Conservation (phyloP, 37 sponge, comb jelly and placozoan genomes). For the Hormiphora californensis region DNA sequence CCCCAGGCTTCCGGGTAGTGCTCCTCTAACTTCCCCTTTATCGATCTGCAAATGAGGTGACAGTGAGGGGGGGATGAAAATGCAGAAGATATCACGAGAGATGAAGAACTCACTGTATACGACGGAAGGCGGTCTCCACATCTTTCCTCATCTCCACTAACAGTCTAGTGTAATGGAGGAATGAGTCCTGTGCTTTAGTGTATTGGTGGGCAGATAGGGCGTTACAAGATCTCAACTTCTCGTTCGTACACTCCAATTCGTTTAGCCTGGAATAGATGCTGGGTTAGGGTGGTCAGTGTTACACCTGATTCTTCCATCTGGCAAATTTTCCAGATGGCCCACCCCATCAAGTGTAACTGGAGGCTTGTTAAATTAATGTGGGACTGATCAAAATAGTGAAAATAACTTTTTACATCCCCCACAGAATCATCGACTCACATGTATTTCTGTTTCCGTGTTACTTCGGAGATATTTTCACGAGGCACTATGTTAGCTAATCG, state of each 20-base stretch:
- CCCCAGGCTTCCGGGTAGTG: background rate
- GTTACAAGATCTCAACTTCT: background rate
- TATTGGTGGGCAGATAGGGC: background rate
- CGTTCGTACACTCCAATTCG: constrained; percentile 3
- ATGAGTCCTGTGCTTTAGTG: background rate
- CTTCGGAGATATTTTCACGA: background rate
- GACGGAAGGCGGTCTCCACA: background rate
- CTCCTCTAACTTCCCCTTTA: background rate
- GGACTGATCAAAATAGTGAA: background rate
- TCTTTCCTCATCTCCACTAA: constrained; percentile 2
- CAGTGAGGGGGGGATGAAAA: background rate
- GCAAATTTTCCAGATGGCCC: too few relatives aligned
- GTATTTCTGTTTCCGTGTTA: background rate
- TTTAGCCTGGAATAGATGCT: background rate
- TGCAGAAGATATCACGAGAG: background rate
- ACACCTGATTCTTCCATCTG: too few relatives aligned
- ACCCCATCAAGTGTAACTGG: too few relatives aligned
- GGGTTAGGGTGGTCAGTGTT: too few relatives aligned
- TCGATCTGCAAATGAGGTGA: background rate
- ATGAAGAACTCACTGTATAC: background rate
- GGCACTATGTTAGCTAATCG: background rate
- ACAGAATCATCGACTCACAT: background rate
- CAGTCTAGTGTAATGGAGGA: background rate
- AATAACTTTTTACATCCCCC: background rate
- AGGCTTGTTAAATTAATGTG: too few relatives aligned